Evolutionary conservation across 2,797 vertebrate species (phyloP).

Genomic region (Channallabes apus): DNA sequence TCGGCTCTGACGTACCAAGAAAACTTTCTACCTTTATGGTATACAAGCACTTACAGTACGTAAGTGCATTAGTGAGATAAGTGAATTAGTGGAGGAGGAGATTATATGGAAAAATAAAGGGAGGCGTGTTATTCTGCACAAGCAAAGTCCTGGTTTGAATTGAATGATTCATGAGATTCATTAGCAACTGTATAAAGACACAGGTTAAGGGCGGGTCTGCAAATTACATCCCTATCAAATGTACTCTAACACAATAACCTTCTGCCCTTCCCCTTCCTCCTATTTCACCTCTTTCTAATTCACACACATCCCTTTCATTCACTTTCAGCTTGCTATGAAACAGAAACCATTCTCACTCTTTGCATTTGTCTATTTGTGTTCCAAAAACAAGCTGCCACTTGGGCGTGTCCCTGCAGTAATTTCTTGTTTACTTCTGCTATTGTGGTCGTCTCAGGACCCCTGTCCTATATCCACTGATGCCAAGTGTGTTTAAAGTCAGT

Average conservation of each 20-base stretch:
- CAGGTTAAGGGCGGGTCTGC: background rate
- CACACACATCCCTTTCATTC: background rate
- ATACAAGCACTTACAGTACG: no score
- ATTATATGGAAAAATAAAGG: no score
- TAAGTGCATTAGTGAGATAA: no score
- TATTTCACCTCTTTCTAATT: background rate
- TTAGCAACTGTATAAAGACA: background rate
- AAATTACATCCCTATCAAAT: background rate
- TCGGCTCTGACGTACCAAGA: no score
- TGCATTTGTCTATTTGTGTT: constrained; percentile 29
- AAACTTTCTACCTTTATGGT: no score
- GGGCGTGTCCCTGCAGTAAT: background rate
- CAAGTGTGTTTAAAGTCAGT: background rate
- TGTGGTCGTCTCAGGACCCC: constrained; percentile 32
- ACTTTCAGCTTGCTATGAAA: constrained; percentile 17
- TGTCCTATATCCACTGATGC: constrained; percentile 19
- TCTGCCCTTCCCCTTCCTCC: constrained; percentile 13
- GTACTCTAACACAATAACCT: constrained; percentile 20
- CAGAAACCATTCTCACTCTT: constrained; percentile 34
- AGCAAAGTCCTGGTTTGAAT: no score
- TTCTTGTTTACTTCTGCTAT: constrained; percentile 32
- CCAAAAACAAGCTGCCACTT: constrained; percentile 24
- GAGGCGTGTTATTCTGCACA: no score
- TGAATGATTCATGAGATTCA: background rate
- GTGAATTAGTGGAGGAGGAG: no score